Evolutionary conservation across 2,797 vertebrate genomes (phyloP), one percentile per base, ranked within the genome.

Genomic region (Danio kyathit): DNA sequence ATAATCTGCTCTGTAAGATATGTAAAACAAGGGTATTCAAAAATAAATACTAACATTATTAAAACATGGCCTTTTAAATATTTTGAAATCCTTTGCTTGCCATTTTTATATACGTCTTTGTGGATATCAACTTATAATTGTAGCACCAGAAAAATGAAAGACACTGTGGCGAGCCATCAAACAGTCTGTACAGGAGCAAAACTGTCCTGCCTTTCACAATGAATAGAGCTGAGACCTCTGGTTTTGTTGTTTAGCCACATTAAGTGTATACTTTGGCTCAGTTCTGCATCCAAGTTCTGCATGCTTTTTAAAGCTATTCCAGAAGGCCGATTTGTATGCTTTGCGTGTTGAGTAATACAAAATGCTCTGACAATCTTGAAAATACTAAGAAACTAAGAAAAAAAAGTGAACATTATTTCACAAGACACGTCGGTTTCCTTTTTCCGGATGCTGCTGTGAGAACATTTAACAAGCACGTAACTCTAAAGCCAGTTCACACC

Each of bases 181-280:
- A 89, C 82, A 67, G 81, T 86, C 76, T 89, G 87, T 89, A 90
- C 87, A 83, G 86, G 86, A 74, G 86, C 88, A 76, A 89, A 89
- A 72, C 91, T 86, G 91, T 86, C 64, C 86, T 79, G 87, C 86
- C 90, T 90, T 90, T 93, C 90, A 91, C 84, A 85, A 67, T 86
- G 85, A 92, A 90, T 82, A 76, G 81, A 90, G 90, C 84, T 61
- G n/a, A 89, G 88, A 77, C 86, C 86, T 88, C 91, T 77, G 72
- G 86, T 90, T 78, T 69, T 89, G 87, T 90, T 93, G 90, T 92
- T 92, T 89, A 90, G 89, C 85, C 88, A 90, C 89, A 90, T 92
- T 86, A 91, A 92, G 85, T 92, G 90, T 94, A 88, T 93, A 88
- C 87, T 92, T 93, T 92, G 91, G 92, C 89, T 88, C 84, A 84